Percentiles rank a stretch among this genome's conserved stretches.
Evolutionary conservation across 2,888 invertebrate species (phyloP).

Genomic region (Cryptus viduatorius): DNA sequence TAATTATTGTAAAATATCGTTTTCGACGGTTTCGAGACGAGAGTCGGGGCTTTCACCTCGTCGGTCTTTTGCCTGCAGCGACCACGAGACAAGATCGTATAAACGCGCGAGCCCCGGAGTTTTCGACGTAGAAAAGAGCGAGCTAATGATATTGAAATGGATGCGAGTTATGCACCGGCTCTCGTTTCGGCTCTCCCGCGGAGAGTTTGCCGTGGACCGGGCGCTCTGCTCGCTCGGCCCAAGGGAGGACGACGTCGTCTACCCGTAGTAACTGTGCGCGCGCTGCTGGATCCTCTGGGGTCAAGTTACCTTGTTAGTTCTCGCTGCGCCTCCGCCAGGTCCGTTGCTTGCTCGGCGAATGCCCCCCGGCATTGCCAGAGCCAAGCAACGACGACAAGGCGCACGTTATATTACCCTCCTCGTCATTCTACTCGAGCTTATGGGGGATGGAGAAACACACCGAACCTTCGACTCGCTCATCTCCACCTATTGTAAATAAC

Average conservation of each 20-base stretch:
- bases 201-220: conserved; percentile 60
- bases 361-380: conserved; percentile 74
- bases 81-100: conserved; percentile 28
- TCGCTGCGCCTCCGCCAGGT: conserved; percentile 74
- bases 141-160: conserved; percentile 83
- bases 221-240: conserved; percentile 17
- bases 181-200: conserved; percentile 77
- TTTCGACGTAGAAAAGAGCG: conserved; percentile 69
- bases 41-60: conserved; percentile 60
- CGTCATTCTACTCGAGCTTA: not conserved
- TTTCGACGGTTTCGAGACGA: conserved; percentile 25
- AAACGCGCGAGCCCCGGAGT: conserved; percentile 5
- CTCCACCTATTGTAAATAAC: conserved; percentile 53
- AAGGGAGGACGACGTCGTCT: conserved; percentile 14
- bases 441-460: conserved; percentile 46
- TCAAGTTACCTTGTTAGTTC: conserved; percentile 83
- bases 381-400: conserved; percentile 54
- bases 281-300: conserved; percentile 71
- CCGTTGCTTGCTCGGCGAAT: conserved; percentile 69
- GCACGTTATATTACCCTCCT: conserved; percentile 30
- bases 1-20: conserved; percentile 57
- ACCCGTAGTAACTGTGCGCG: conserved; percentile 42
- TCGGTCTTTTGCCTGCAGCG: conserved; percentile 35
- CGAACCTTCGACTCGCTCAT: not conserved
- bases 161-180: conserved; percentile 80